Percentiles rank a stretch among this genome's conserved stretches.
phyloP scores from a whole-genome alignment of 2,888 invertebrate species.

The Atethmia centrago region DNA sequence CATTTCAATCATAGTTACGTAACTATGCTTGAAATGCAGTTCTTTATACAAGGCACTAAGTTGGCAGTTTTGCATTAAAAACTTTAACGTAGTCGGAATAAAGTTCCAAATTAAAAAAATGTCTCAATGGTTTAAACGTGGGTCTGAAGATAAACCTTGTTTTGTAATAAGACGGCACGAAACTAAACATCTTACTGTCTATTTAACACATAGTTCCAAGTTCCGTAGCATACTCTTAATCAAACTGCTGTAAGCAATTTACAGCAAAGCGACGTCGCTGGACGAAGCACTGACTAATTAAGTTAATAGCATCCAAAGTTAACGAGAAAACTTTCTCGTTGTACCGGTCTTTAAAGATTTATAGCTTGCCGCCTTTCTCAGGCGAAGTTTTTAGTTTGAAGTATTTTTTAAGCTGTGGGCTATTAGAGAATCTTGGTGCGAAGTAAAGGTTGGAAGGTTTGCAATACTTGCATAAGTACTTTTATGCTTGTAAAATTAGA shows the following conservation, averaged over 20 bases:
- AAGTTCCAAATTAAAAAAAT: too few relatives aligned
- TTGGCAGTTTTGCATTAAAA: too few relatives aligned
- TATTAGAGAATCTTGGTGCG: not conserved
- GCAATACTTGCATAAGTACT: not conserved
- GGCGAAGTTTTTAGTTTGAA: slow-evolving; percentile 17
- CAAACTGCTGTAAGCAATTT: slow-evolving; percentile 27
- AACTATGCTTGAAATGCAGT: too few relatives aligned
- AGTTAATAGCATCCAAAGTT: slow-evolving; percentile 47
- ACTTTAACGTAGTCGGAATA: too few relatives aligned
- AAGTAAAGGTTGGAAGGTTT: not conserved
- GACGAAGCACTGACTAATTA: slow-evolving; percentile 41
- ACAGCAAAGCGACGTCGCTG: not conserved
- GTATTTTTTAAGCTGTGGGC: not conserved
- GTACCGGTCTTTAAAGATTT: slow-evolving; percentile 28
- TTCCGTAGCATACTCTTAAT: slow-evolving; percentile 10
- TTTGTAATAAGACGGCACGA: too few relatives aligned
- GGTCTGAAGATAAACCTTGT: too few relatives aligned
- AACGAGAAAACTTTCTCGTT: slow-evolving; percentile 51
- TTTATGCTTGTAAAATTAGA: not conserved
- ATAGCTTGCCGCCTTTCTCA: not conserved
- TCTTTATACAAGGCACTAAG: too few relatives aligned
- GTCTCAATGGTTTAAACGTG: too few relatives aligned
- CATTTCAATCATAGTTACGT: too few relatives aligned
- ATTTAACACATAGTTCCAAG: slow-evolving; percentile 10
- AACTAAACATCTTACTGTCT: not conserved